Base-by-base conservation (phyloP, 2,888 invertebrate species). In the Glaucopsyche alexis region DNA sequence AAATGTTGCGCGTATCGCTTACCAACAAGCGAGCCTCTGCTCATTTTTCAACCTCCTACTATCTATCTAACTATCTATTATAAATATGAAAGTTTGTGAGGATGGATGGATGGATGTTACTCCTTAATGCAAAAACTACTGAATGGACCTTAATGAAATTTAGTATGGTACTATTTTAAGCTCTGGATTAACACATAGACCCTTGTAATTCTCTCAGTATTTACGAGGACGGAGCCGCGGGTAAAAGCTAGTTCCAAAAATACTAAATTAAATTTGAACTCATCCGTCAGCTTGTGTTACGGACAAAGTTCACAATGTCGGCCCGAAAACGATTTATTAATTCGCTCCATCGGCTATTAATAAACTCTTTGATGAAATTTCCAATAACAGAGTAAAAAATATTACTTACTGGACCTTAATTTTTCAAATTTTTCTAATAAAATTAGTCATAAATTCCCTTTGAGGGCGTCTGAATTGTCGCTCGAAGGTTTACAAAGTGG, bases 321-420 rank as follows among this genome's bases (percentile, higher is more conserved):
- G 55, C 55, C 55, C 11, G 19, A 55, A 55, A 55, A 55, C 55
- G 55, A 55, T 55, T 55, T 55, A 55, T 55, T 55, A 55, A 55
- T 55, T 55, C 55, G 55, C 55, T 55, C 55, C 55, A 19, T 55
- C 55, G 55, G 55, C 19, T 55, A 55, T 55, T 55, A 19, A 55
- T 55, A 55, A 55, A 55, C 55, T 55, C 55, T 55, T 29, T 55
- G 6, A 55, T 55, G 0, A 55, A 16, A 55, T 55, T 55, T 55
- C 19, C 19, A 29, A 55, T 29, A 55, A 55, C 55, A n/a, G 52
- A 52, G 19, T 55, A 55, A 29, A 55, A 55, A 55, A 19, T 55
- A 29, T 55, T 55, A 19, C 19, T 55, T 16, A 7, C 9, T 1
- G 55, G 19, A 19, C 55, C 11, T 11, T 55, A 29, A 5, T 40